Conservation (phyloP, 30 jellyfish, hydroid and myxozoan species). For the Cassiopea andromeda region DNA sequence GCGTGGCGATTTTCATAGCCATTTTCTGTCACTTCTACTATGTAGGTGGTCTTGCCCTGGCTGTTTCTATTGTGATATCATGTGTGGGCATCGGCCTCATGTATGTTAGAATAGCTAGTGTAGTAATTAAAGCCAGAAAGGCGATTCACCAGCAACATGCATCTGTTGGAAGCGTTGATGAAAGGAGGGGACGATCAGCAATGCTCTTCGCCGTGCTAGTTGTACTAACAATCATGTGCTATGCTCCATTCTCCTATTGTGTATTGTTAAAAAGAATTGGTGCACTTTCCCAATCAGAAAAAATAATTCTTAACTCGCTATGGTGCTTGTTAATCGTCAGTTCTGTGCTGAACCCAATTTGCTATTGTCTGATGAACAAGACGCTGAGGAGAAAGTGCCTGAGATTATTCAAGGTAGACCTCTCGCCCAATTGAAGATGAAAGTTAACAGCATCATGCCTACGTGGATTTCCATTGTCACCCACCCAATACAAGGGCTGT, state of each 20-base stretch:
- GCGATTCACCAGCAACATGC: slow-evolving; percentile 22
- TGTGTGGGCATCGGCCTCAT: slow-evolving; percentile 2
- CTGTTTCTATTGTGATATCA: not conserved
- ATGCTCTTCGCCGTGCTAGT: slow-evolving; percentile 16
- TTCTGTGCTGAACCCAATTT: slow-evolving; percentile 20
- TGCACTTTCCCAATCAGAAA: not conserved
- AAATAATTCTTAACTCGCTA: not conserved
- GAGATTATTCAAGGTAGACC: not conserved
- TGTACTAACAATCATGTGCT: slow-evolving; percentile 17
- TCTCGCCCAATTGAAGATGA: not conserved
- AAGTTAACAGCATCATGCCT: not conserved
- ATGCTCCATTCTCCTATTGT: slow-evolving; percentile 12
- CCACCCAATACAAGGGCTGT: too few relatives aligned
- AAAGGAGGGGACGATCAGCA: slow-evolving; percentile 4
- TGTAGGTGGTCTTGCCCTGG: not conserved
- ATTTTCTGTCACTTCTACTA: not conserved
- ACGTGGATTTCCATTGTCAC: too few relatives aligned
- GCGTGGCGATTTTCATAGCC: not conserved
- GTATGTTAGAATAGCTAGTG: not conserved
- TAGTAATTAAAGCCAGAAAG: slow-evolving; percentile 9
- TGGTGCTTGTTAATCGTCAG: not conserved
- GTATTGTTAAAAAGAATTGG: not conserved
- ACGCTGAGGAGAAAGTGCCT: slow-evolving; percentile 1
- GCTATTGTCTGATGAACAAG: slow-evolving; percentile 31
- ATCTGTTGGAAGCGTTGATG: not conserved